These are phyloP conservation scores for Nebria brevicollis DNA, from an alignment of 2,888 invertebrate species.

Conservation along the genomic window DNA sequence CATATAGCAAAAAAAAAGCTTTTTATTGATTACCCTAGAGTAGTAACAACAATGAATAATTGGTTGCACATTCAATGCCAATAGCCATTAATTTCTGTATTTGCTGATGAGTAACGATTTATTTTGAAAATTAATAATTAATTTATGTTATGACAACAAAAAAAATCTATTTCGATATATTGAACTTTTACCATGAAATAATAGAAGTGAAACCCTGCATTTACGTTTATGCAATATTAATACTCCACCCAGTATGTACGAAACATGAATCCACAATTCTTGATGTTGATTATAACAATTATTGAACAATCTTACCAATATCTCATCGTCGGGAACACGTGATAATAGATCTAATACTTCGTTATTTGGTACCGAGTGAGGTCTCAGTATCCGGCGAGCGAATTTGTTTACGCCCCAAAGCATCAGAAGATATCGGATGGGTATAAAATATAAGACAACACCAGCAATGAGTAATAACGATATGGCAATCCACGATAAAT, in stretches of 20 bases:
- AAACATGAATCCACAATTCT: slow-evolving; percentile 8
- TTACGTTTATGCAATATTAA: slow-evolving; percentile 23
- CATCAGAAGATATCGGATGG: slow-evolving; percentile 88
- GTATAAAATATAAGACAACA: slow-evolving; percentile 87
- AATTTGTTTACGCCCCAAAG: slow-evolving; percentile 96
- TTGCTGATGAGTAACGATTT: too few species aligned
- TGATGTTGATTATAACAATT: neutral
- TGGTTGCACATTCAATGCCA: too few species aligned
- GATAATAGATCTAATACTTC: slow-evolving; percentile 95
- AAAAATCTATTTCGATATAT: neutral
- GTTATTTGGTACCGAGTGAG: slow-evolving; percentile 96
- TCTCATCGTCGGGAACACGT: slow-evolving; percentile 93
- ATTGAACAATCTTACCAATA: slow-evolving; percentile 74
- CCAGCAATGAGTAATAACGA: slow-evolving; percentile 77
- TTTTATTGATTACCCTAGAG: too few species aligned
- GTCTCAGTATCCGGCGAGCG: slow-evolving; percentile 89
- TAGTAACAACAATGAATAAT: too few species aligned
- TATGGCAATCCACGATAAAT: slow-evolving; percentile 92
- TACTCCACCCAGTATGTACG: slow-evolving; percentile 6
- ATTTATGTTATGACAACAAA: neutral
- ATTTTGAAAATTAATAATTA: too few species aligned
- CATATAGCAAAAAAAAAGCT: too few species aligned
- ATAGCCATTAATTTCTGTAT: too few species aligned
- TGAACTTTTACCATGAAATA: neutral
- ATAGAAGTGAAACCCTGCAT: slow-evolving; percentile 30